Evolutionary conservation across 2,888 invertebrate species (phyloP).

Genomic region (Agriotes lineatus): DNA sequence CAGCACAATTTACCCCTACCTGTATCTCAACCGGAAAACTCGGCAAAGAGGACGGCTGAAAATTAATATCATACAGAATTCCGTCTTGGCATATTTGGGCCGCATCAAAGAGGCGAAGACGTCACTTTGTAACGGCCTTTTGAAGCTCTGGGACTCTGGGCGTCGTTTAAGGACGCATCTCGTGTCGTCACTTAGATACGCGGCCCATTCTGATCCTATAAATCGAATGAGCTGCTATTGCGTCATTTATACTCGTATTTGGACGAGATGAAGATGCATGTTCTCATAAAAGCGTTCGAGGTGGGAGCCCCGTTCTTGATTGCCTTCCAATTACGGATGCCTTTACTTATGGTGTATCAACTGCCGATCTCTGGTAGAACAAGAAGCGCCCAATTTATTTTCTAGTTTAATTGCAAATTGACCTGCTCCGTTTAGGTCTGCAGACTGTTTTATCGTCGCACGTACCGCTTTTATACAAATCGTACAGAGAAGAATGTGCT

Average conservation of each 20-base stretch:
- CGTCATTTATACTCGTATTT: constrained; percentile 20
- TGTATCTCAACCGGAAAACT: constrained; percentile 19
- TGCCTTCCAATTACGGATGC: constrained; percentile 4
- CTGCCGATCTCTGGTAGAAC: not conserved
- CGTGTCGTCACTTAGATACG: constrained; percentile 23
- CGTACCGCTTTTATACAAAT: too few relatives aligned
- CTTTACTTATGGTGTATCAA: not conserved
- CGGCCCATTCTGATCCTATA: constrained; percentile 11
- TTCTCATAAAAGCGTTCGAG: constrained; percentile 9
- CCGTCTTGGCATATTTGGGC: constrained; percentile 24
- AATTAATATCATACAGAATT: constrained; percentile 26
- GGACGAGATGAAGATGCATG: constrained; percentile 16
- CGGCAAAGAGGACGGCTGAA: constrained; percentile 23
- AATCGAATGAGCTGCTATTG: constrained; percentile 21
- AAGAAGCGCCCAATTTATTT: too few relatives aligned
- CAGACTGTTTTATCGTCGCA: too few relatives aligned
- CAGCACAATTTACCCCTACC: constrained; percentile 13
- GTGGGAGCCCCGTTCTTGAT: not conserved
- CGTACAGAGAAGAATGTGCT: too few relatives aligned
- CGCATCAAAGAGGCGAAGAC: constrained; percentile 28
- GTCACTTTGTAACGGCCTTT: constrained; percentile 23
- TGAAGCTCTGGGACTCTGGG: constrained; percentile 10
- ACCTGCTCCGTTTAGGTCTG: too few relatives aligned
- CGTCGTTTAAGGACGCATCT: constrained; percentile 20
- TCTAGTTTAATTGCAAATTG: too few relatives aligned